Conservation (phyloP, 2,797 vertebrate species). For the Enteromius radiatus region DNA sequence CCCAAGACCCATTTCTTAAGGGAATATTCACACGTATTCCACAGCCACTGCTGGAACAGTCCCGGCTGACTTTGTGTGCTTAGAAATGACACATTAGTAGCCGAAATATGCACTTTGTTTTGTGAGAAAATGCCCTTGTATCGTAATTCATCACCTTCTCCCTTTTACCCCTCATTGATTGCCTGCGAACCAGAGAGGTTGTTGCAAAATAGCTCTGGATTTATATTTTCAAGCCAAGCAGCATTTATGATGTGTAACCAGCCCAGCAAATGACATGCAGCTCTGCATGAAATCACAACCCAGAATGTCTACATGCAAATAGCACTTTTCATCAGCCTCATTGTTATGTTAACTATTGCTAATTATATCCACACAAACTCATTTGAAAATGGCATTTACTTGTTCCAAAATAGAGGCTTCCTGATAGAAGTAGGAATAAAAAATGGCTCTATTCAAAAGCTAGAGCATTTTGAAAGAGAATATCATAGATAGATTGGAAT, state of each 20-base stretch:
- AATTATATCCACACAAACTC: conserved; percentile 18
- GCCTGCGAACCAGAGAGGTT: conserved; percentile 50
- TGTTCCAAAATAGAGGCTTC: conserved; percentile 24
- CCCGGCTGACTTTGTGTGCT: conserved; percentile 10
- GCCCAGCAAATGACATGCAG: conserved; percentile 41
- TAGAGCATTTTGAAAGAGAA: not conserved
- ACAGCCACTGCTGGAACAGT: conserved; percentile 2
- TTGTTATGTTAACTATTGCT: conserved; percentile 27
- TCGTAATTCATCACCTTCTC: conserved; percentile 41
- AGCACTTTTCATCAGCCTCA: conserved; percentile 7
- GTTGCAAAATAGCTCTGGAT: conserved; percentile 54
- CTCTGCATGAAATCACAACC: conserved; percentile 26
- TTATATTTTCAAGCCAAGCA: conserved; percentile 47
- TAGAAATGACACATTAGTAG: conserved; percentile 41
- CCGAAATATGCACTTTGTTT: conserved; percentile 54
- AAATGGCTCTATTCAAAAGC: not conserved
- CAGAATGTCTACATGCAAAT: conserved; percentile 18
- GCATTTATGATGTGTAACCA: conserved; percentile 56
- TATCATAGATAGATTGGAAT: conserved; percentile 1
- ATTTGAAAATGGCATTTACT: conserved; percentile 8
- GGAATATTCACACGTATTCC: conserved; percentile 2
- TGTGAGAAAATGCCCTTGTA: conserved; percentile 55
- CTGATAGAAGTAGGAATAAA: not conserved
- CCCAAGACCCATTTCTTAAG: conserved; percentile 11
- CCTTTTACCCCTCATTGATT: conserved; percentile 59